Conservation (phyloP, 2,888 invertebrate species). For the Scaptomyza tumidula region DNA sequence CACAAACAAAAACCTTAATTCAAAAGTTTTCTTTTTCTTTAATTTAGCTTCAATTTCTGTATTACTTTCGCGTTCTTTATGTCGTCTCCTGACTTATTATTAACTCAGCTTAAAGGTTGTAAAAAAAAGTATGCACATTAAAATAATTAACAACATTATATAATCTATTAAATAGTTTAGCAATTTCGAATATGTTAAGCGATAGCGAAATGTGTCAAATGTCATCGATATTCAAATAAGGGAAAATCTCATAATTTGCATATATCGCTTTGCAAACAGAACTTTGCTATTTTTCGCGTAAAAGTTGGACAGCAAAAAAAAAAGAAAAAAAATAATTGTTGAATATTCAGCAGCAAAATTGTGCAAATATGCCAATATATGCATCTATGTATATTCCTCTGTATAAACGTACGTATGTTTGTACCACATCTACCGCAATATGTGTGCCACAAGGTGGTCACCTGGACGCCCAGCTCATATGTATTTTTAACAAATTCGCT, state of each 20-base stretch:
- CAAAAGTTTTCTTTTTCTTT: conserved; percentile 10
- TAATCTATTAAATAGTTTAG: not conserved
- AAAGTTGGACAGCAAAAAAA: not conserved
- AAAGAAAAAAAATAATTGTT: not conserved
- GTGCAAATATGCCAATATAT: conserved; percentile 11
- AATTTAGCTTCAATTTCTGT: no score
- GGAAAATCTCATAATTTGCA: conserved; percentile 1
- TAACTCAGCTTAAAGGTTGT: not conserved
- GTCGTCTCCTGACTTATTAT: no score
- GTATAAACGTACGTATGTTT: not conserved
- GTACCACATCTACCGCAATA: conserved; percentile 2
- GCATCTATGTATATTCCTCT: not conserved
- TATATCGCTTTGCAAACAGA: conserved; percentile 10
- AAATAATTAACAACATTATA: not conserved
- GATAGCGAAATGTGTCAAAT: conserved; percentile 14
- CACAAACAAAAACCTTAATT: not conserved
- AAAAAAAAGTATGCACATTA: conserved; percentile 1
- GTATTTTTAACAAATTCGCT: conserved; percentile 39
- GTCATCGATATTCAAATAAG: conserved; percentile 26
- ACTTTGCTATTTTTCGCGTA: conserved; percentile 9
- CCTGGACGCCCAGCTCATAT: conserved; percentile 14
- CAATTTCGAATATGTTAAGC: conserved; percentile 6
- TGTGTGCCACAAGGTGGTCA: conserved; percentile 12
- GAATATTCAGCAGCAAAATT: conserved; percentile 20
- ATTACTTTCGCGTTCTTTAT: no score